Base-by-base conservation (phyloP, 2,888 invertebrate species). In the Pandemis corylana region DNA sequence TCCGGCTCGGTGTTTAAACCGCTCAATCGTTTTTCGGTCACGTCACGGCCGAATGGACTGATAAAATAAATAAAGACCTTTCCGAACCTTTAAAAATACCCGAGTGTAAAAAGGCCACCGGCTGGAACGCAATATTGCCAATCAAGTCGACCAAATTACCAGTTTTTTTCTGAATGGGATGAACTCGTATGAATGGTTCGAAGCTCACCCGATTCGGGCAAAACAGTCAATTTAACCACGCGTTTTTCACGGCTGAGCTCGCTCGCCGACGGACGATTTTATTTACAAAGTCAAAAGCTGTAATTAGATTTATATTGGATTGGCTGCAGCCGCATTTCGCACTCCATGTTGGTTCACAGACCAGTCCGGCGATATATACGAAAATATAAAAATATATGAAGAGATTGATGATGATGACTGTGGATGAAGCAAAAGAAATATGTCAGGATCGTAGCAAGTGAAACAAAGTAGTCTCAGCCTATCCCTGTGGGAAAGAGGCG, bases 91-190 rank as follows among this genome's bases (percentile, higher is more conserved):
- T 49, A 28, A 49, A 65, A 49, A 65, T n/a, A 49, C 46, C 36
- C 41, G 62, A 28, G 41, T 41, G 36, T 62, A 49, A 46, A 65
- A 59, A 59, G 59, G 28, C 59, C n/a, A 28, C 46, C 42, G 42
- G 7, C 41, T 42, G 64, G 20, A 65, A 68, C 13, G 64, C 56
- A 73, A 41, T 68, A 73, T 68, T 65, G 73, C 56, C 73, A 73
- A 73, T 73, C 73, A 68, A 68, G 73, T 73, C 20, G 59, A 68
- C 74, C 7, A 51, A 59, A 65, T 69, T 65, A 74, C 65, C 51
- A 28, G 65, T 44, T 72, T 72, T 72, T 72, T 68, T 66, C 61
- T 68, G 56, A 41, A 56, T 12, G 28, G 28, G 42, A 62, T 46
- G 65, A 51, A 51, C 61, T 61, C 61, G 51, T 69, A 68, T 61